These are phyloP conservation scores for Serranus cabrilla DNA, from an alignment of 2,797 vertebrate genomes.

Conservation along the genomic window DNA sequence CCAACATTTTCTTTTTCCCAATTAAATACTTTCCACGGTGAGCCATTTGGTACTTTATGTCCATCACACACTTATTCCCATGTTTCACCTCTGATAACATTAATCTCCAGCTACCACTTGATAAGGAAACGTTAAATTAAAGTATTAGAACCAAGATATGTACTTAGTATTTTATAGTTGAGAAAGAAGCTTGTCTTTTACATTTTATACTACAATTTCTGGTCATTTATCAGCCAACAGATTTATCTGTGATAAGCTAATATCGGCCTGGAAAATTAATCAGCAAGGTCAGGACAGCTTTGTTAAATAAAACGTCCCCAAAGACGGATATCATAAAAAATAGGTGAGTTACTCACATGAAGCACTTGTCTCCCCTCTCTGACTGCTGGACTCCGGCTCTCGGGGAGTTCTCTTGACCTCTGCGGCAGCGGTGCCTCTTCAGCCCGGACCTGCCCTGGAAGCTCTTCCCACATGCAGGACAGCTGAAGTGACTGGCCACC, in stretches of 20 bases:
- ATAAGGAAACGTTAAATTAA: no score
- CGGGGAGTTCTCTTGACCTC: slow-evolving; percentile 52
- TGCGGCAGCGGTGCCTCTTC: slow-evolving; percentile 85
- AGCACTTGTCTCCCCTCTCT: slow-evolving; percentile 83
- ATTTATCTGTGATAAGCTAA: neutral
- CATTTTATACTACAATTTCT: neutral
- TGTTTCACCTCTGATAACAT: no score
- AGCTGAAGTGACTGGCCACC: slow-evolving; percentile 84
- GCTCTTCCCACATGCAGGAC: slow-evolving; percentile 87
- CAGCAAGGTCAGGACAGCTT: neutral
- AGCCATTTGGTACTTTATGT: no score
- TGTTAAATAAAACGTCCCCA: neutral
- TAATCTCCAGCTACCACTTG: no score
- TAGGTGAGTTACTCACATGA: slow-evolving; percentile 81
- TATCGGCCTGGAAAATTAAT: neutral
- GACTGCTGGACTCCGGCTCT: slow-evolving; percentile 61
- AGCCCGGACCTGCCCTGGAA: slow-evolving; percentile 87
- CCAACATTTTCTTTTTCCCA: no score
- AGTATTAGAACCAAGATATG: neutral
- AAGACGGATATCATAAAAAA: slow-evolving; percentile 7
- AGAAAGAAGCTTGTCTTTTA: neutral
- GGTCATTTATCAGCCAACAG: neutral
- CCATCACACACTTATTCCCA: no score
- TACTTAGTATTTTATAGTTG: neutral
- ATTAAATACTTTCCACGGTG: no score